Base-by-base conservation (phyloP, 2,888 invertebrate genomes). In the Euzophera pinguis region DNA sequence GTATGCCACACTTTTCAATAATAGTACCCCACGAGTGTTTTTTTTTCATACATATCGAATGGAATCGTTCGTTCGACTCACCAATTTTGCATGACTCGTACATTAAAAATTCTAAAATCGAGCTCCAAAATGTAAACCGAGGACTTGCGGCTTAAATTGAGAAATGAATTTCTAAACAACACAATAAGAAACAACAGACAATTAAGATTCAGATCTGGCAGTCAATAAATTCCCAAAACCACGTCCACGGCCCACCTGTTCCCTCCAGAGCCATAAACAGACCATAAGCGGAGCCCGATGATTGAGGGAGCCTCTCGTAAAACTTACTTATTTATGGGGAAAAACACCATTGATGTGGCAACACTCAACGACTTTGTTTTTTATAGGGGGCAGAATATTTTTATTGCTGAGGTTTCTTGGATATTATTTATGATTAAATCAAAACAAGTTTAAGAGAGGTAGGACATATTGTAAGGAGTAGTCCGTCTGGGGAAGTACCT, bases 301-400 rank as follows among this genome's bases (percentile, higher is more conserved):
- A 72, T 72, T 53, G 69, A 70, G 73, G 69, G 71, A 62, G 48
- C 55, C 50, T 57, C 71, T 66, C 68, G 70, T 79, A 78, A 77
- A 81, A 82, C 77, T 76, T 75, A 69, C 66, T 67, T 75, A 82
- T 82, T 82, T 81, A 83, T 75, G 73, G 63, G 63, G 61, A 76
- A 80, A 76, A 81, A 75, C 42, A 43, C 32, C 50, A 37, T 42
- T 43, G 51, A 35, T 35, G 51, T 51, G 43, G 43, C 39, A 50
- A 50, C 49, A 49, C 49, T 50, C 49, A 41, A 51, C 42, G 35
- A 43, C 22, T 42, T 35, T 50, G 51, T 51, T 51, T 51, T 51
- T 51, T 27, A 22, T 22, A 13, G 16, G 35, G 17, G 35, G 13
- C 9, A 35, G 13, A 14, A 41, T 32, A 50, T 45, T 45, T 43